A percentile compares a stretch with the other conserved stretches of the same genome.
Conservation (phyloP, 1,140 invertebrate species). For the Drosophila sproati region DNA sequence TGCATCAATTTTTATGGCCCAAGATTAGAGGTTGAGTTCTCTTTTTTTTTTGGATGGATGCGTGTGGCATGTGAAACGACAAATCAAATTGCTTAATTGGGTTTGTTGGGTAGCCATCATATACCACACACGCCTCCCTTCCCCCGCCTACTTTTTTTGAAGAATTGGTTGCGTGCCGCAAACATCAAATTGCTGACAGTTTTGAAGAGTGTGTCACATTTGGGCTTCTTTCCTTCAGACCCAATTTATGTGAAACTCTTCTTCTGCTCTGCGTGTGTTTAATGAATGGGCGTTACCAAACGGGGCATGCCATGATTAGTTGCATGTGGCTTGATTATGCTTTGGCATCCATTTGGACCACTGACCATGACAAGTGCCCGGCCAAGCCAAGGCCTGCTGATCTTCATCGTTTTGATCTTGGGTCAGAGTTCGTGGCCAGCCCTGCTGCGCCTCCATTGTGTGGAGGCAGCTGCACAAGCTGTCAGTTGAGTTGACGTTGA, state of each 20-base stretch:
- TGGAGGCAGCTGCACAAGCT: neutral
- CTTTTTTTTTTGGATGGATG: constrained; percentile 9
- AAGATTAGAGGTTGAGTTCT: constrained; percentile 36
- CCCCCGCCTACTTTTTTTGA: neutral
- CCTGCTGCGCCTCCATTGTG: constrained; percentile 4
- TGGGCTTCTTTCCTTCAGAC: constrained; percentile 24
- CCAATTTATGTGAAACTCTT: neutral
- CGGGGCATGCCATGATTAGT: too few species aligned
- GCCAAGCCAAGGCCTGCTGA: constrained; percentile 1
- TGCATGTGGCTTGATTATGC: constrained; percentile 18
- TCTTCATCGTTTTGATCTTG: constrained; percentile 18
- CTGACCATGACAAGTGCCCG: neutral
- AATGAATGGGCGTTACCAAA: constrained; percentile 41
- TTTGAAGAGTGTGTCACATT: constrained; percentile 48
- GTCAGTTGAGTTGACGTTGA: neutral
- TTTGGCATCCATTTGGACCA: neutral
- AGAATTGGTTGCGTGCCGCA: constrained; percentile 22
- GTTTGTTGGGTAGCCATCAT: constrained; percentile 12
- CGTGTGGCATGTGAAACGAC: constrained; percentile 43
- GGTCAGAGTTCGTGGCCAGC: constrained; percentile 32
- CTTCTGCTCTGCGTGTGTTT: constrained; percentile 24
- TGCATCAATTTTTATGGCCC: constrained; percentile 32
- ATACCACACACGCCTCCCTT: neutral
- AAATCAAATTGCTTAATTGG: constrained; percentile 66
- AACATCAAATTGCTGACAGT: constrained; percentile 44